Evolutionary conservation across 2,888 invertebrate species (phyloP).

Genomic region (Laspeyria flexula): DNA sequence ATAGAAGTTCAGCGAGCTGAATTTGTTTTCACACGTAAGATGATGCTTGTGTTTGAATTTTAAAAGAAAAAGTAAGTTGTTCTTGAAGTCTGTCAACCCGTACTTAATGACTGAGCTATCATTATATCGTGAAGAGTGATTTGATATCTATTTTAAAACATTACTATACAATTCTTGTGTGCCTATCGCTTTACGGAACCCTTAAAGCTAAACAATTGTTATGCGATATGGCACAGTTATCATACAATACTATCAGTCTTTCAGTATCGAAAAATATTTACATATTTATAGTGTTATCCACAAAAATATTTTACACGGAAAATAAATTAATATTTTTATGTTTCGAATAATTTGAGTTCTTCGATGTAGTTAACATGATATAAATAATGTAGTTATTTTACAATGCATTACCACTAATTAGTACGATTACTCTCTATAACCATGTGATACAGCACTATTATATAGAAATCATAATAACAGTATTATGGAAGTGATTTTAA

Average conservation of each 20-base stretch:
- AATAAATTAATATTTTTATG: slow-evolving; percentile 18
- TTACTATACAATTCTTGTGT: not conserved
- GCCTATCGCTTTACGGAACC: not conserved
- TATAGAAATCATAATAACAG: not conserved
- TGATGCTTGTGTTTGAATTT: too few relatives aligned
- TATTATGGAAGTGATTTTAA: slow-evolving; percentile 3
- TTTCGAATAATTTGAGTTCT: slow-evolving; percentile 24
- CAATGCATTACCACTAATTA: slow-evolving; percentile 12
- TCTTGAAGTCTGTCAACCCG: too few relatives aligned
- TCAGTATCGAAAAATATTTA: slow-evolving; percentile 61
- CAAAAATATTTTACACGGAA: slow-evolving; percentile 39
- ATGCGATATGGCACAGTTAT: slow-evolving; percentile 71
- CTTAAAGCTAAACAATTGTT: slow-evolving; percentile 42
- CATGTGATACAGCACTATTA: not conserved
- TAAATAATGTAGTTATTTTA: slow-evolving; percentile 3
- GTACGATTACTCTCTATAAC: slow-evolving; percentile 8
- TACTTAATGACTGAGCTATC: too few relatives aligned
- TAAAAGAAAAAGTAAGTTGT: too few relatives aligned
- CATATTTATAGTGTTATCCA: slow-evolving; percentile 35
- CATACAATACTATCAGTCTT: slow-evolving; percentile 83
- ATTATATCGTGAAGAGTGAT: too few relatives aligned
- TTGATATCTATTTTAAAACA: too few relatives aligned
- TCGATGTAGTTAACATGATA: slow-evolving; percentile 40
- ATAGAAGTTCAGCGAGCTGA: too few relatives aligned
- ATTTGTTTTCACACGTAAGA: too few relatives aligned